Base-by-base conservation (phyloP, 2,888 invertebrate genomes). In the Entomobrya proxima region DNA sequence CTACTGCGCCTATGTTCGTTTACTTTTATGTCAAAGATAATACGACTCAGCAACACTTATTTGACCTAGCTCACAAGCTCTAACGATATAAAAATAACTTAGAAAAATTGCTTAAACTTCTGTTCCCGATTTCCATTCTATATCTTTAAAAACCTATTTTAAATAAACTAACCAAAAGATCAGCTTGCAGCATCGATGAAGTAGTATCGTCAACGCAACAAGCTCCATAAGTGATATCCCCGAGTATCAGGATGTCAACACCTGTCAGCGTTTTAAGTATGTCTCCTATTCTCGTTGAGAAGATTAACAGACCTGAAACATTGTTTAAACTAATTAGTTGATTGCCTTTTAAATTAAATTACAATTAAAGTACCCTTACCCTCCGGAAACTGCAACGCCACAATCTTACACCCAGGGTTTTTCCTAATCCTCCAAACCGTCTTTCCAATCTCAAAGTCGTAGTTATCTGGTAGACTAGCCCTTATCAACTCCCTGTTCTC, bases 151-250 rank as follows among this genome's bases (percentile, higher is more conserved):
- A n/a, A n/a, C n/a, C n/a, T n/a, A n/a, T n/a, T n/a, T n/a, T n/a
- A n/a, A n/a, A n/a, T n/a, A n/a, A n/a, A n/a, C n/a, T n/a, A n/a
- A n/a, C n/a, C 88, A 98, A 93, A 27, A 99, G 93, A 90, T 98
- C 97, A 9, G 96, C 97, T 13, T 96, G 96, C 40, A 99, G 93
- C 0, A 98, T 96, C 90, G 94, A 94, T 0, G 99, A 98, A 0
- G 98, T 98, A 91, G 95, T 96, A 93, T 99, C 99, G 91, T 99
- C 99, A 13, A 99, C 95, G 92, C 99, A 99, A 92, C 99, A 99
- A 0, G 99, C 99, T 47, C 99, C 99, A 91, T 99, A 99, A 0
- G 99, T 99, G 18, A 99, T 98, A 92, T 99, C 99, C 7, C 98
- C 99, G 97, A 99, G 97, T 87, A 99, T 98, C 69, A 99, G 94